A percentile compares a stretch with the other conserved stretches of the same genome.
Conservation (phyloP, 2,888 invertebrate species). For the Parasteatoda lunata region DNA sequence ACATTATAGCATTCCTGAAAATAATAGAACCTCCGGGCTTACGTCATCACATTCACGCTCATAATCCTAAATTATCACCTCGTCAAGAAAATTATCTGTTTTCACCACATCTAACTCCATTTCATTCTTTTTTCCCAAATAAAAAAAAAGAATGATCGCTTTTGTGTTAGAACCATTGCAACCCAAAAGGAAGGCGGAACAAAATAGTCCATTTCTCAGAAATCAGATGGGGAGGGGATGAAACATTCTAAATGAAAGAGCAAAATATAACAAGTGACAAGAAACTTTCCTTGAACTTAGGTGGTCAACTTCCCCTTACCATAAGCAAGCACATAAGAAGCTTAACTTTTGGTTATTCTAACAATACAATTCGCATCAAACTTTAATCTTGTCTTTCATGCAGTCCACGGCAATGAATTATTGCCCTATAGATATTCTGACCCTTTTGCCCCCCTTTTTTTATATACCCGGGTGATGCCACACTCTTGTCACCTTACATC, state of each 20-base stretch:
- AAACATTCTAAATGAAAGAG: background rate
- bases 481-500: conserved; percentile 24
- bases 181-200: conserved; percentile 1
- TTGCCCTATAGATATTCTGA: conserved; percentile 57
- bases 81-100: conserved; percentile 38
- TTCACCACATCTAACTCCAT: conserved; percentile 51
- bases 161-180: conserved; percentile 32
- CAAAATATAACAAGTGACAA: conserved; percentile 7
- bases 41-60: conserved; percentile 53
- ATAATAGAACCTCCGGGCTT: background rate
- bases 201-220: background rate
- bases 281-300: conserved; percentile 46
- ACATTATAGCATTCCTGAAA: background rate
- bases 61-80: conserved; percentile 64
- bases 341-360: conserved; percentile 44
- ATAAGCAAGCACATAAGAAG: conserved; percentile 26
- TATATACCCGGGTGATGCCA: conserved; percentile 16
- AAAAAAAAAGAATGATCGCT: conserved; percentile 34
- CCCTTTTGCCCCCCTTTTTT: conserved; percentile 21
- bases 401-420: conserved; percentile 59
- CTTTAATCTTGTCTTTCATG: conserved; percentile 64
- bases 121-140: too few species aligned
- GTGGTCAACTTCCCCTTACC: conserved; percentile 34
- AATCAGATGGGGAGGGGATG: conserved; percentile 6
- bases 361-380: conserved; percentile 54